Conservation (phyloP, 1,140 invertebrate species). For the Vanessa tameamea region DNA sequence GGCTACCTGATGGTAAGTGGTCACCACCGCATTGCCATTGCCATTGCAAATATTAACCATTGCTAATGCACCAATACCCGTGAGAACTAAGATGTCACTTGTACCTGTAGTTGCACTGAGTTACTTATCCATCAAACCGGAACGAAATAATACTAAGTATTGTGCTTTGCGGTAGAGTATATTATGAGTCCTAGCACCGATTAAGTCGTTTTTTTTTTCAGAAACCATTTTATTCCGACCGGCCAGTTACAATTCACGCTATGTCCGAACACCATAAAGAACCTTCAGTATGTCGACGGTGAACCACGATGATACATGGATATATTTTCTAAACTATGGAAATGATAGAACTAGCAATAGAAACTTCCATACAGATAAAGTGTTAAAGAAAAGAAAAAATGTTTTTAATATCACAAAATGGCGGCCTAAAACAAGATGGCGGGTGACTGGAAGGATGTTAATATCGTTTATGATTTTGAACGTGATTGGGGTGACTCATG, state of each 20-base stretch:
- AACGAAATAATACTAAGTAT: too few relatives aligned
- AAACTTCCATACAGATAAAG: conserved; percentile 22
- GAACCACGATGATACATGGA: conserved; percentile 45
- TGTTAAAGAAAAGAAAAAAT: conserved; percentile 43
- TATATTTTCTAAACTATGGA: conserved; percentile 20
- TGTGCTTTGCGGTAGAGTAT: too few relatives aligned
- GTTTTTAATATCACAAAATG: conserved; percentile 39
- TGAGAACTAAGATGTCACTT: too few relatives aligned
- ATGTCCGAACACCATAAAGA: conserved; percentile 56
- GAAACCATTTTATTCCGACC: background rate
- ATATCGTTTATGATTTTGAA: conserved; percentile 66
- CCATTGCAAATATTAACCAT: too few relatives aligned
- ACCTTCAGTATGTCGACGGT: conserved; percentile 63
- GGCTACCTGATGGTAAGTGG: too few relatives aligned
- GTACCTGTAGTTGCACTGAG: too few relatives aligned
- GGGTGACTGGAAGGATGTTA: conserved; percentile 56
- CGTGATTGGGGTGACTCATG: conserved; percentile 50
- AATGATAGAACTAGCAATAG: conserved; percentile 14
- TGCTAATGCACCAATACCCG: too few relatives aligned
- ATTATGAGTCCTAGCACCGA: too few relatives aligned
- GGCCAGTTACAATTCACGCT: conserved; percentile 38
- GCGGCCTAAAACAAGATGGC: conserved; percentile 50
- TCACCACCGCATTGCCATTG: too few relatives aligned
- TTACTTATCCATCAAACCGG: too few relatives aligned
- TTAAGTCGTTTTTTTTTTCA: background rate